These are phyloP conservation scores for Alauda arvensis DNA, from an alignment of 2,797 vertebrate genomes.

Conservation along the genomic window DNA sequence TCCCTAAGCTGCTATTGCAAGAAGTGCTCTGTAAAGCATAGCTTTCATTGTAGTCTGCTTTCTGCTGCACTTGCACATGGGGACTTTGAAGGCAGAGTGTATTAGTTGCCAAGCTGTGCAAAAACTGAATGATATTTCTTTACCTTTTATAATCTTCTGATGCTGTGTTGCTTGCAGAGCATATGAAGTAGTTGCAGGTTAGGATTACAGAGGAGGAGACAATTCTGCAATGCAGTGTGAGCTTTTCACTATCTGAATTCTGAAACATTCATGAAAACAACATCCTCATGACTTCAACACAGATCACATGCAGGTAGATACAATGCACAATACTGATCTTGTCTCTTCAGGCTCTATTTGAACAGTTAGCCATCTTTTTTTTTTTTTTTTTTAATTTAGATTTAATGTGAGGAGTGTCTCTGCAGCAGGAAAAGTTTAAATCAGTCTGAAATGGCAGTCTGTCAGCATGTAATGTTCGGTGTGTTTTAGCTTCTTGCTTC, in stretches of 20 bases:
- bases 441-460: slow-evolving; percentile 69
- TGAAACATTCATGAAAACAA: slow-evolving; percentile 73
- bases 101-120: slow-evolving; percentile 38
- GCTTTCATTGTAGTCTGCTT: slow-evolving; percentile 44
- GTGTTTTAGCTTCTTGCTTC: slow-evolving; percentile 54
- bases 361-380: slow-evolving; percentile 56
- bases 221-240: slow-evolving; percentile 60
- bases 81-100: slow-evolving; percentile 37
- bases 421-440: slow-evolving; percentile 67
- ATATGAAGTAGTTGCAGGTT: slow-evolving; percentile 60
- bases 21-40: slow-evolving; percentile 51
- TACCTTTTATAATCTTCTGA: slow-evolving; percentile 54
- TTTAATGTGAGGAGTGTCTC: slow-evolving; percentile 52
- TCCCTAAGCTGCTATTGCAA: slow-evolving; percentile 44
- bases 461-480: slow-evolving; percentile 57
- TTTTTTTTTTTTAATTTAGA: slow-evolving; percentile 40
- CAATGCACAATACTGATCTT: slow-evolving; percentile 73
- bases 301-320: slow-evolving; percentile 76
- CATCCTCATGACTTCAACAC: slow-evolving; percentile 72
- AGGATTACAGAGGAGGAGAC: slow-evolving; percentile 62
- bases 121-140: slow-evolving; percentile 47
- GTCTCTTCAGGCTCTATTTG: slow-evolving; percentile 65
- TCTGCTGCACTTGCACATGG: slow-evolving; percentile 11
- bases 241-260: slow-evolving; percentile 65
- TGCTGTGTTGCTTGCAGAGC: slow-evolving; percentile 55